phyloP scores from a whole-genome alignment of 1,140 invertebrate species.

The Lordiphosa clarofinis region DNA sequence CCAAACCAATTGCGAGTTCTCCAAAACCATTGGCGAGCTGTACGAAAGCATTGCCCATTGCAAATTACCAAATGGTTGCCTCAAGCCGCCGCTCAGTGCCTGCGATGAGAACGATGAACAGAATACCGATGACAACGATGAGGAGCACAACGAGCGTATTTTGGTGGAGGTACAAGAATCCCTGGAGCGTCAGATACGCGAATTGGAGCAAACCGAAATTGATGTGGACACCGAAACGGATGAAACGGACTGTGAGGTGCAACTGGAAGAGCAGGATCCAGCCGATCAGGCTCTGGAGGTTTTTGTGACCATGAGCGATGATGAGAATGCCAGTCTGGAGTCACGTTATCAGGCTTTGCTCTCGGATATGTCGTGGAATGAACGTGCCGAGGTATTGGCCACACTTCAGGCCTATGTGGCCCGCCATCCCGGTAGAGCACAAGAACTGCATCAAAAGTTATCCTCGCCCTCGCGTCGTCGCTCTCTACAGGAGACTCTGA shows the following conservation, averaged over 20 bases:
- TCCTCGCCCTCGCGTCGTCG: slow-evolving; percentile 93
- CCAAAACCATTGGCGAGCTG: slow-evolving; percentile 74
- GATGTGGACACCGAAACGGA: slow-evolving; percentile 91
- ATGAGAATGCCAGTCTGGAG: slow-evolving; percentile 81
- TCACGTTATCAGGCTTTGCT: slow-evolving; percentile 86
- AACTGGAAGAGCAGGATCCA: slow-evolving; percentile 56
- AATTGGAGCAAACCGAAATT: slow-evolving; percentile 89
- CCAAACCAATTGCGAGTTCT: slow-evolving; percentile 77
- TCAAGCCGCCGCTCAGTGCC: slow-evolving; percentile 46
- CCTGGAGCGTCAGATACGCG: slow-evolving; percentile 89
- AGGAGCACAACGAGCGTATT: slow-evolving; percentile 83
- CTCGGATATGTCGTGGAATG: slow-evolving; percentile 89
- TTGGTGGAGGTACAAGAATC: slow-evolving; percentile 89
- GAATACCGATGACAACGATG: slow-evolving; percentile 56
- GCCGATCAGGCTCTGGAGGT: slow-evolving; percentile 32
- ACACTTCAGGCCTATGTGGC: slow-evolving; percentile 88
- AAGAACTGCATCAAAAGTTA: slow-evolving; percentile 95
- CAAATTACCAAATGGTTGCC: slow-evolving; percentile 40
- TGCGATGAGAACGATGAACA: slow-evolving; percentile 76
- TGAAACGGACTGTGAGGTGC: slow-evolving; percentile 83
- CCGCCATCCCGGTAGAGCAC: slow-evolving; percentile 91
- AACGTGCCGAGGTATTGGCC: slow-evolving; percentile 88
- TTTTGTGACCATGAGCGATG: slow-evolving; percentile 63
- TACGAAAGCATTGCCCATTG: slow-evolving; percentile 65
- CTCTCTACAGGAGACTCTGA: slow-evolving; percentile 88